Evolutionary conservation across 2,797 vertebrate genomes (phyloP), one percentile per base, ranked within the genome.

Genomic region (Peromyscus aztecus): DNA sequence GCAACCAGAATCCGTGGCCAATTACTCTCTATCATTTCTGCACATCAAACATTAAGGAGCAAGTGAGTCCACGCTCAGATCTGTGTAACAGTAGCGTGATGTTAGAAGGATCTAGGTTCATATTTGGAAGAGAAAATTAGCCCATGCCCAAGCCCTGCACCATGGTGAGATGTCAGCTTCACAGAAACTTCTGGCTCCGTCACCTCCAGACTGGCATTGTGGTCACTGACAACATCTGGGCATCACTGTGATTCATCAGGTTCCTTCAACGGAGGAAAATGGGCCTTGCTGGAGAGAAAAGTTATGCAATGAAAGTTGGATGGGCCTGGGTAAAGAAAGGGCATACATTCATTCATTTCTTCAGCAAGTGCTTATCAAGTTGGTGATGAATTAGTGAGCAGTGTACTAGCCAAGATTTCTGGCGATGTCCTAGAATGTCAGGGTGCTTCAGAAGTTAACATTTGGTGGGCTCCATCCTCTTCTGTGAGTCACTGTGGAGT

Each of bases 91-190:
- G 57, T 63, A 1, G 34, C 37, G 34, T 49, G 29, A 77, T 49
- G 31, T 14, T 46, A 11, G 21, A 59, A 86, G 46, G 19, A 19
- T 59, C 37, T 71, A 59, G 57, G 16, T 61, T 88, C 27, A 52
- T 49, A 57, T 87, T 49, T 88, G 43, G 49, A 40, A 23, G 37
- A 89, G 76, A 94, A 31, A 95, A 96, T 67, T n/a, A 46, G 24
- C 65, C 27, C 19, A 59, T 9, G 52, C 24, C 52, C 6, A 67
- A 49, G n/a, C 21, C 37, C 17, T 59, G 57, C 14, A 29, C 40
- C 27, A 1, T 57, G 10, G 12, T n/a, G 52, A 80, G 49, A 46
- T 24, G 73, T 13, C 29, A 90, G 61, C n/a, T 10, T 76, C 13
- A 61, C n/a, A 49, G 46, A 90, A 78, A 75, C 69, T 57, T 93